Base-by-base conservation (phyloP, 2,113 vertebrate species). In the Hippocampus zosterae region DNA sequence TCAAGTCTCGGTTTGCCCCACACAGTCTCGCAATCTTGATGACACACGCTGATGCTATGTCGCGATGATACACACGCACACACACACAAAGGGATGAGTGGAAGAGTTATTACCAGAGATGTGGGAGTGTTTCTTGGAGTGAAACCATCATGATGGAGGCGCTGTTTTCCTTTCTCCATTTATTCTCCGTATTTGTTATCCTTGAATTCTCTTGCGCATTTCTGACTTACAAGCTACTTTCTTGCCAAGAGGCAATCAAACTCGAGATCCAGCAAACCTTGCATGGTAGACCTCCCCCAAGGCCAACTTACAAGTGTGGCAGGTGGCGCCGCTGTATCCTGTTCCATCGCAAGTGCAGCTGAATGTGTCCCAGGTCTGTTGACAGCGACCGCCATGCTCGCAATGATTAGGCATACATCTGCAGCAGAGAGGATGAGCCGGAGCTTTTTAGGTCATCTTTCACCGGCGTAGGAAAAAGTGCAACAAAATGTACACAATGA, bases 351-450 rank as follows among this genome's bases (percentile, higher is more conserved):
- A 99, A 62, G 91, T 93, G 73, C 97, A 99, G 81, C 88, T 95
- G 90, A 99, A 98, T 81, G 91, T 93, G 82, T 98, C 95, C 97
- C 97, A 98, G 0, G 94, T 97, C 88, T 99, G 97, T 13, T 91
- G 94, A 85, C 97, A 99, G 57, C 89, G 93, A 10, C 97, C 97
- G 0, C 93, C 94, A 0, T 99, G 97, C 74, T 99, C 97, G 78
- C 97, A 99, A 84, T 98, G 94, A 89, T 97, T 98, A 65, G 97
- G 97, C 89, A 97, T 94, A 84, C 97, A 99, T 88, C 97, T 99
- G 91, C 11, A 91, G 57, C 62, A 42, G 40, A 44, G 37, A n/a
- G n/a, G 62, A 7, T 23, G 16, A 21, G 23, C 5, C 12, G 25
- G 12, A 27, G 10, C 11, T 27, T 57, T 57, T 57, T 57, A 57